Percentiles rank a stretch among this genome's conserved stretches.
Evolutionary conservation across 2,797 vertebrate species (phyloP).

Genomic region (Micropoecilia bifurca): DNA sequence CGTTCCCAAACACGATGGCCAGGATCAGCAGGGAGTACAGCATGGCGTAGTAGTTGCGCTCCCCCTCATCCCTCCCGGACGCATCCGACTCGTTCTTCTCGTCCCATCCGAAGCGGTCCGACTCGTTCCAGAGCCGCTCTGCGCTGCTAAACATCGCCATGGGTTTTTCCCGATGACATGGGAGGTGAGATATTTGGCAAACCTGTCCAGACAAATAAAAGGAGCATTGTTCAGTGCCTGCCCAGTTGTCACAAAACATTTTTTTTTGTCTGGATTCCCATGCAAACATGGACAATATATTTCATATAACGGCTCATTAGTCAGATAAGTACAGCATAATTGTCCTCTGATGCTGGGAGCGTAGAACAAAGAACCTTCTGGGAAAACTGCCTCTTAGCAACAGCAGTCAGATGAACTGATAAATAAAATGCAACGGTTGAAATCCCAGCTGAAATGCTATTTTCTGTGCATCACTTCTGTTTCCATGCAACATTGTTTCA

Average conservation of each 20-base stretch:
- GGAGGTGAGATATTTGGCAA: constrained; percentile 59
- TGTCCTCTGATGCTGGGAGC: constrained; percentile 4
- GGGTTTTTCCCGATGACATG: constrained; percentile 70
- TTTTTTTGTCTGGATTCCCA: not conserved
- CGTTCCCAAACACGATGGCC: constrained; percentile 92
- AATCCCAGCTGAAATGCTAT: constrained; percentile 19
- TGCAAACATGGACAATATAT: constrained; percentile 10
- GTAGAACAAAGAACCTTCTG: constrained; percentile 15
- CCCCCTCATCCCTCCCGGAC: constrained; percentile 39
- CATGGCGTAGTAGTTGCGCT: constrained; percentile 88
- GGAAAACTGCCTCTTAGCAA: constrained; percentile 40
- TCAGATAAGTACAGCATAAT: constrained; percentile 16
- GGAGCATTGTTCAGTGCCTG: constrained; percentile 11
- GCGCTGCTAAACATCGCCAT: constrained; percentile 85
- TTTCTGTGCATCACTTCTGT: constrained; percentile 4
- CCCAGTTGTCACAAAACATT: not conserved
- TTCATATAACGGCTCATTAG: constrained; percentile 24
- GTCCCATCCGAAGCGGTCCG: constrained; percentile 66
- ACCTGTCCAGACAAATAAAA: constrained; percentile 47
- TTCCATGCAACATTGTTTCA: constrained; percentile 10
- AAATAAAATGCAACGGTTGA: constrained; percentile 22
- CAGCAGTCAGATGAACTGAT: constrained; percentile 22
- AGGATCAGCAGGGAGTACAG: constrained; percentile 90
- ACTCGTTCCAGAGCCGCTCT: constrained; percentile 81
- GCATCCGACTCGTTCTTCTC: constrained; percentile 62